Conservation (phyloP, 2,797 vertebrate species). For the Syngnathus rostellatus region DNA sequence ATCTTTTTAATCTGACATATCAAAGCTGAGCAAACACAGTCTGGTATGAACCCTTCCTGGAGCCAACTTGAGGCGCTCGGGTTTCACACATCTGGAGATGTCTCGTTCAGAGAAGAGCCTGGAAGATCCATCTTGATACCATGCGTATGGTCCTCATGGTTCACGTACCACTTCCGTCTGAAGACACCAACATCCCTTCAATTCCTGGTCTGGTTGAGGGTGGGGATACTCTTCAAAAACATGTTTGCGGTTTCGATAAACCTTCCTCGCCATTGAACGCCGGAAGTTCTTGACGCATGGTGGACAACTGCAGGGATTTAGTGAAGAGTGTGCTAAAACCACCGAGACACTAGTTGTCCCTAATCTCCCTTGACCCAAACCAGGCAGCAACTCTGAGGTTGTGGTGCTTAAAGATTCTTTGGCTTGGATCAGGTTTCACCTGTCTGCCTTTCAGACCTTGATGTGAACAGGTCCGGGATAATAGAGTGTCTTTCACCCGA, state of each 20-base stretch:
- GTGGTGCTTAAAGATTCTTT: conserved; percentile 45
- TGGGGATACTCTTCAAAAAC: neutral
- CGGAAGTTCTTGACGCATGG: neutral
- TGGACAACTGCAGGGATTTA: conserved; percentile 18
- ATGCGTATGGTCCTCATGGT: conserved; percentile 46
- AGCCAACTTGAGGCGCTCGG: conserved; percentile 49
- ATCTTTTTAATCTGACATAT: conserved; percentile 65
- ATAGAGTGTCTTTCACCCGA: conserved; percentile 36
- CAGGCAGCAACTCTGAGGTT: conserved; percentile 34
- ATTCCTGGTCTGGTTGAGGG: too few species aligned
- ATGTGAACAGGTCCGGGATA: conserved; percentile 62
- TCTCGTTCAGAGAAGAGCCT: conserved; percentile 37
- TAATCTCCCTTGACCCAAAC: conserved; percentile 38
- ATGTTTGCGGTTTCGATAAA: neutral
- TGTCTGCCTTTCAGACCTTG: conserved; percentile 57
- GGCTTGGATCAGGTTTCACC: conserved; percentile 58
- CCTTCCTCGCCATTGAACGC: neutral
- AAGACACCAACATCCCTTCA: too few species aligned
- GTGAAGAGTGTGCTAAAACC: conserved; percentile 23
- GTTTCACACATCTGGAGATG: conserved; percentile 66
- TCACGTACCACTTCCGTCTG: conserved; percentile 12
- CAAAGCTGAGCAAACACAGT: conserved; percentile 68
- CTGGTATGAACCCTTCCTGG: conserved; percentile 54
- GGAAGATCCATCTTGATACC: conserved; percentile 49
- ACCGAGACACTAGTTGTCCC: conserved; percentile 14